phyloP scores from a whole-genome alignment of 1,140 invertebrate genomes.

The Eriosoma lanigerum region DNA sequence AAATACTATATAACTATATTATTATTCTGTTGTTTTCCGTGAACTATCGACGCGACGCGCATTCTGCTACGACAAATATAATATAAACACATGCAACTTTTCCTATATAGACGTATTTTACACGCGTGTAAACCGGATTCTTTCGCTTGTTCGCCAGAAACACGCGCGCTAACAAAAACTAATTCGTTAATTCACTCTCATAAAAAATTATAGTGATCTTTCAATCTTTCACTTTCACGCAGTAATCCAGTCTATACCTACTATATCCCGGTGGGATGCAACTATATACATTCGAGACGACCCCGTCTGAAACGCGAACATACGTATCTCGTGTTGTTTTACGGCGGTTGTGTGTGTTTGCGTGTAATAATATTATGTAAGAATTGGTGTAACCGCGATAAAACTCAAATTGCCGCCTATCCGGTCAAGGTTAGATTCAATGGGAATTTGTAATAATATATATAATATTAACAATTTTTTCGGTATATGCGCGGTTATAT shows the following conservation, averaged over 20 bases:
- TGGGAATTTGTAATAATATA: conserved; percentile 8
- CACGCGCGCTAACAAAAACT: neutral
- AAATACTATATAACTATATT: too few species aligned
- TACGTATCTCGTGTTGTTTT: neutral
- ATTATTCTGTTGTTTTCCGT: neutral
- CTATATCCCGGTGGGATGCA: neutral
- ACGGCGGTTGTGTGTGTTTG: neutral
- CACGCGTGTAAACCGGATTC: neutral
- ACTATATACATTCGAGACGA: neutral
- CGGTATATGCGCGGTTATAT: too few species aligned
- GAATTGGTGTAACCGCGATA: conserved; percentile 40
- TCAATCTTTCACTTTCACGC: conserved; percentile 29
- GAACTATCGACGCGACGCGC: neutral
- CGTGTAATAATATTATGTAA: conserved; percentile 15
- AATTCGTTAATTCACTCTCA: conserved; percentile 12
- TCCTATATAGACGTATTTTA: neutral
- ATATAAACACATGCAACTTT: neutral
- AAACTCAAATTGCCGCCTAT: conserved; percentile 11
- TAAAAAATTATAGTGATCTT: too few species aligned
- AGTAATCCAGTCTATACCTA: conserved; percentile 27
- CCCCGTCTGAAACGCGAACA: neutral
- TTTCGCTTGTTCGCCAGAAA: neutral
- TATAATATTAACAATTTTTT: neutral
- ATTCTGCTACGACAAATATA: too few species aligned
- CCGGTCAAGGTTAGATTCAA: conserved; percentile 45